Conservation (phyloP, 2,113 vertebrate species). For the Siniperca chuatsi region DNA sequence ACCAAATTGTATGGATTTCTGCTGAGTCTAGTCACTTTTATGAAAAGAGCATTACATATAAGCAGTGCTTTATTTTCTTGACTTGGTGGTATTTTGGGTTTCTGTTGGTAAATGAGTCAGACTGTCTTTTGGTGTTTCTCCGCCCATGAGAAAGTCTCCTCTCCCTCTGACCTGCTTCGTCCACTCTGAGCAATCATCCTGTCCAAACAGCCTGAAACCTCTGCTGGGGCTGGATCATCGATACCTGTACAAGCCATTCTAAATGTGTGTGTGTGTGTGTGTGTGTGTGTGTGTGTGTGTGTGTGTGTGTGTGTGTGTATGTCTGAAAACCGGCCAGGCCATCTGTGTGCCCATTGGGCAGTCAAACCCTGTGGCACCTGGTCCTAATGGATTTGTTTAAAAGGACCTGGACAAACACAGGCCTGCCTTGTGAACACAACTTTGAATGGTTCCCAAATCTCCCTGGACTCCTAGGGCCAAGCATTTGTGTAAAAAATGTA, state of each 20-base stretch:
- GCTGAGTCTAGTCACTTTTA: no score
- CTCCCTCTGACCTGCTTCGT: slow-evolving; percentile 22
- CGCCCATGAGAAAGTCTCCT: slow-evolving; percentile 45
- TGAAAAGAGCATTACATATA: no score
- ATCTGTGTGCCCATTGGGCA: slow-evolving; percentile 56
- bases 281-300: no score
- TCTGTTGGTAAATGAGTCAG: slow-evolving; percentile 43
- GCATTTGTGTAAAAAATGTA: slow-evolving; percentile 36
- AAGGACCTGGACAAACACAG: slow-evolving; percentile 76
- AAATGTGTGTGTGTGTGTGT: no score
- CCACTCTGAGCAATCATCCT: slow-evolving; percentile 24
- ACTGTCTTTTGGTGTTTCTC: slow-evolving; percentile 39
- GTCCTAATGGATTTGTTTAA: slow-evolving; percentile 75
- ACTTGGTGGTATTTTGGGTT: no score
- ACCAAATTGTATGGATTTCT: no score
- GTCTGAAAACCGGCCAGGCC: slow-evolving; percentile 37
- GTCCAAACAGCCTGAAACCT: slow-evolving; percentile 33
- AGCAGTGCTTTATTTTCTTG: no score
- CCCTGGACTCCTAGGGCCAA: slow-evolving; percentile 51
- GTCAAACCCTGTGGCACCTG: slow-evolving; percentile 48
- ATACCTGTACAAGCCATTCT: slow-evolving; percentile 46
- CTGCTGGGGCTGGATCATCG: slow-evolving; percentile 54
- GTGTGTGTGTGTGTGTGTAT: slow-evolving; percentile 7
- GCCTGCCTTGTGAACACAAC: slow-evolving; percentile 54
- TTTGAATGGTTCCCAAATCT: slow-evolving; percentile 75